Evolutionary conservation across 1,140 invertebrate species (phyloP).

Genomic region (Ceratoteleas bidentatus): DNA sequence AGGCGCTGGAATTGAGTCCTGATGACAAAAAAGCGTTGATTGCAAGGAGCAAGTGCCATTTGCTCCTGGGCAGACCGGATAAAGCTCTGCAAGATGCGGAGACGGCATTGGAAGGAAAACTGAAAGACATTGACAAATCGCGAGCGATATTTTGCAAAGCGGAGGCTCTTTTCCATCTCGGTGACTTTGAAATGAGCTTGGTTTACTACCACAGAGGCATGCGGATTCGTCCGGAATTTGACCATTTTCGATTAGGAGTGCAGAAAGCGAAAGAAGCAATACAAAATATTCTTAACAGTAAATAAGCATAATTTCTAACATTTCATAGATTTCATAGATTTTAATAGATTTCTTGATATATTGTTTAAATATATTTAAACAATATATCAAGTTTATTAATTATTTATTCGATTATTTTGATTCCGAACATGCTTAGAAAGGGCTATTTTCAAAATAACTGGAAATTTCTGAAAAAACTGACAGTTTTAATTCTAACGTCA

Average conservation of each 20-base stretch:
- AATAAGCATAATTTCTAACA: constrained; percentile 19
- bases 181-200: constrained; percentile 95
- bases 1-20: constrained; percentile 93
- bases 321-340: too few species aligned
- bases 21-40: constrained; percentile 93
- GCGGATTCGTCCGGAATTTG: constrained; percentile 91
- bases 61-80: constrained; percentile 92
- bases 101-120: constrained; percentile 83
- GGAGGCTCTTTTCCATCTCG: constrained; percentile 94
- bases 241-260: constrained; percentile 93
- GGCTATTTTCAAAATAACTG: too few species aligned
- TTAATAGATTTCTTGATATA: too few species aligned
- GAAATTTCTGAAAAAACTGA: too few species aligned
- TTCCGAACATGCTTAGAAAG: too few species aligned
- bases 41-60: constrained; percentile 92
- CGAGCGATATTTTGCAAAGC: constrained; percentile 95
- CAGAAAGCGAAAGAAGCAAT: constrained; percentile 97
- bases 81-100: constrained; percentile 93
- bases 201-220: constrained; percentile 95
- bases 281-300: constrained; percentile 92
- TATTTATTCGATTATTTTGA: too few species aligned
- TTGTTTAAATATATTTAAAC: too few species aligned
- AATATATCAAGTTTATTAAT: too few species aligned
- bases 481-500: too few species aligned
- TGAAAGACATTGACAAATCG: constrained; percentile 88